Evolutionary conservation across 2,888 invertebrate species (phyloP).

Genomic region (Dasysyrphus albostriatus): DNA sequence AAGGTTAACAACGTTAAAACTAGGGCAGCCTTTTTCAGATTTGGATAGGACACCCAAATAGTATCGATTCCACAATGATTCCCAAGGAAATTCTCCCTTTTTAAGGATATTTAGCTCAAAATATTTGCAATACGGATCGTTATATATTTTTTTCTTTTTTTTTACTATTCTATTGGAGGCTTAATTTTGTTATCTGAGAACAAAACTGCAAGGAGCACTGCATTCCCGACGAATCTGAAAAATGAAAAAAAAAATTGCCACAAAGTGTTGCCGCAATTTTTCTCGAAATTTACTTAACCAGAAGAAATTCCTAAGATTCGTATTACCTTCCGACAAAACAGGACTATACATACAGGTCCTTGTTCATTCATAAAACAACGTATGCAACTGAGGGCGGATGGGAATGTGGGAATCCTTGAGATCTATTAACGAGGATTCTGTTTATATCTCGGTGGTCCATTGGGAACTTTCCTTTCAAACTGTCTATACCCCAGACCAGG

Average conservation of each 20-base stretch:
- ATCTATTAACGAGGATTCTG: slow-evolving; percentile 23
- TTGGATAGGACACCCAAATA: slow-evolving; percentile 59
- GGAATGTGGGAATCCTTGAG: slow-evolving; percentile 58
- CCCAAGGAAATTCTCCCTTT: not conserved
- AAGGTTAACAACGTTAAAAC: slow-evolving; percentile 39
- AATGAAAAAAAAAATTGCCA: slow-evolving; percentile 54
- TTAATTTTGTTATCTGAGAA: slow-evolving; percentile 59
- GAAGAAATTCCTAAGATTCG: slow-evolving; percentile 69
- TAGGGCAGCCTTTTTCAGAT: slow-evolving; percentile 34
- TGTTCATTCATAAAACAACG: slow-evolving; percentile 56
- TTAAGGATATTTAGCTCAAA: not conserved
- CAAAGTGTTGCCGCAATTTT: slow-evolving; percentile 72
- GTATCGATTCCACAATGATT: slow-evolving; percentile 57
- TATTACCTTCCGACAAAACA: slow-evolving; percentile 53
- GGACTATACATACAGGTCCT: slow-evolving; percentile 13
- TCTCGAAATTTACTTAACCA: slow-evolving; percentile 54
- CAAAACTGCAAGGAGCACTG: slow-evolving; percentile 32
- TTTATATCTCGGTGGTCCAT: slow-evolving; percentile 52
- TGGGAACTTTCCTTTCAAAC: slow-evolving; percentile 25
- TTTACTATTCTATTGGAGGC: slow-evolving; percentile 36
- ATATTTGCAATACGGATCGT: not conserved
- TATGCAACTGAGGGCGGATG: slow-evolving; percentile 36
- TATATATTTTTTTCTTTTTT: not conserved
- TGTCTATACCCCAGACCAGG: not conserved
- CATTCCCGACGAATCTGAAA: slow-evolving; percentile 37